Base-by-base conservation (phyloP, 2,888 invertebrate species). In the Spodoptera picta region DNA sequence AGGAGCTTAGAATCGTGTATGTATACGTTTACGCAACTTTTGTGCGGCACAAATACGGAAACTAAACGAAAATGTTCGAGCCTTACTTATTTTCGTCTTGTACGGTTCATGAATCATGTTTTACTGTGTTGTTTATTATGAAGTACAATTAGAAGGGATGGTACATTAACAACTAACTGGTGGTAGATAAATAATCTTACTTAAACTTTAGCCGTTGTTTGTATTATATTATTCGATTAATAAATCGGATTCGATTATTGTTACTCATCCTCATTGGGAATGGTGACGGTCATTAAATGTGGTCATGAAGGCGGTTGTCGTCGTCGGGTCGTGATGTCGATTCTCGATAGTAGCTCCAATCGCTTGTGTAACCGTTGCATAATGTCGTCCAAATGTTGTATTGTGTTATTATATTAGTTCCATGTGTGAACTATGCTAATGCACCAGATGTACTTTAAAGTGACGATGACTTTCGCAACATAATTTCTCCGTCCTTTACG, bases 351-450 rank as follows among this genome's bases (percentile, higher is more conserved):
- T 53, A 49, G 43, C 46, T 56, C 31, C 59, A 51, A 62, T 75
- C 54, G 53, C 74, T 85, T 85, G 74, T 77, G 75, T 78, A 84
- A 87, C 69, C 42, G 65, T 89, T 89, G 71, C 83, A 77, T 84
- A 87, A 89, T 69, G 59, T 67, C 73, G 77, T 59, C 73, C 80
- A 69, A 73, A 73, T 76, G 81, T 79, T 74, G 83, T 82, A 78
- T 79, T 81, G 75, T 80, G 70, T 83, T 87, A 86, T 87, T 68
- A 79, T 66, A 79, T 80, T 85, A 87, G 82, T 80, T 60, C 66
- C 80, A 84, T 79, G 88, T 89, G 91, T 86, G 83, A 90, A 91
- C 76, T 84, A 87, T 83, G 87, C 88, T 92, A 92, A 91, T 83
- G 80, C 84, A 83, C 80, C 78, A 81, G 73, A 83, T 85, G 85